Base-by-base conservation (phyloP, 2,113 vertebrate species). In the Amazona guildingii region DNA sequence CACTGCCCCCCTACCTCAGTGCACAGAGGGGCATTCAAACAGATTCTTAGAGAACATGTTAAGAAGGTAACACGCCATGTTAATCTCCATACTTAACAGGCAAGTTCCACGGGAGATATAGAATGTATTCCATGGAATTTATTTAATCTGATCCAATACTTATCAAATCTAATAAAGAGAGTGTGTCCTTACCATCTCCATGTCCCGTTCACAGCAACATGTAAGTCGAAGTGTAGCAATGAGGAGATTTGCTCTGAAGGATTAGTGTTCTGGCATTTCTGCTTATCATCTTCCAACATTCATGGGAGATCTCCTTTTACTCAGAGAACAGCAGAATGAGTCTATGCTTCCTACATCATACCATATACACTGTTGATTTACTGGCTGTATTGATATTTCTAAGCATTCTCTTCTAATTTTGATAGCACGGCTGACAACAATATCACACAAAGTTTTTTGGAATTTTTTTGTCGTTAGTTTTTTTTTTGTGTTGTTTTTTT, bases 251-350 rank as follows among this genome's bases (percentile, higher is more conserved):
- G 61, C 19, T 92, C 35, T 82, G 84, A 91, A 95, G 88, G 84
- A 86, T 91, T 92, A 82, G 13, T 39, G 70, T 92, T 90, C 85
- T 89, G 63, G 61, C 19, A 64, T 89, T 92, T 97, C 94, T 94
- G 70, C 62, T 93, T 75, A 76, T 74, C 87, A 43, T 72, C 41
- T 76, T 97, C 95, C 97, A 98, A 64, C 96, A 96, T 95, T 95
- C 94, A 86, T 91, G 87, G 87, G 69, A 95, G 94, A 89, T 98
- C 97, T 98, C 97, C 79, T 92, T 93, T 98, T 97, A 98, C 97
- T 84, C 62, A 54, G 87, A 63, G 92, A 97, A 44, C 28, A 44
- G 86, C 91, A 96, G 94, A 95, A 95, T 94, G 94, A 96, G 64
- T 46, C 92, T 90, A 13, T 6, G 2, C 41, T 93, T 94, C 90